These are phyloP conservation scores for Coreoperca whiteheadi DNA, from an alignment of 2,113 vertebrate genomes.

Conservation along the genomic window DNA sequence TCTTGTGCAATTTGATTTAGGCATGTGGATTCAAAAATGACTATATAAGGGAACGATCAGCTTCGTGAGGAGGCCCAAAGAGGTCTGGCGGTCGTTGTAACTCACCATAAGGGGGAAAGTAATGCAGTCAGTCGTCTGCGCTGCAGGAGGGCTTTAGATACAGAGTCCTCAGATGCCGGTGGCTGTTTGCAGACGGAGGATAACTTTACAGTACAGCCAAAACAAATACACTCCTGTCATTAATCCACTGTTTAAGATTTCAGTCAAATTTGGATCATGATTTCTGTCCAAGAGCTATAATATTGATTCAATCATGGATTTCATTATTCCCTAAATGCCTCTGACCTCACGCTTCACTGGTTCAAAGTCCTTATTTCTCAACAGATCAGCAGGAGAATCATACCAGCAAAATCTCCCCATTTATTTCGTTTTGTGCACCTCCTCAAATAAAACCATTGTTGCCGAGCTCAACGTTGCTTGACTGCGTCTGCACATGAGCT, in stretches of 20 bases:
- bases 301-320: neutral
- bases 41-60: slow-evolving; percentile 77
- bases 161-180: neutral
- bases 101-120: slow-evolving; percentile 6
- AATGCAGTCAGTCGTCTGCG: slow-evolving; percentile 32
- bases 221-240: neutral
- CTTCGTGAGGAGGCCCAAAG: neutral
- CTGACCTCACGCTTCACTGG: neutral
- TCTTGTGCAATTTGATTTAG: slow-evolving; percentile 53
- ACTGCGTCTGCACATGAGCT: neutral
- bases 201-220: slow-evolving; percentile 4
- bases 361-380: no score
- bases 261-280: neutral
- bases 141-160: neutral
- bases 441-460: neutral
- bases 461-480: neutral
- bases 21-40: slow-evolving; percentile 58
- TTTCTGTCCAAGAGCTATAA: neutral
- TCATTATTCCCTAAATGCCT: neutral
- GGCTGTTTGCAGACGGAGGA: neutral
- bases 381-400: neutral
- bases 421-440: neutral
- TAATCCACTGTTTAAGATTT: neutral
- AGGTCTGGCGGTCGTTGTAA: neutral
- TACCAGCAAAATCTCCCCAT: neutral